phyloP scores from a whole-genome alignment of 2,888 invertebrate species.

The Clanis bilineata region DNA sequence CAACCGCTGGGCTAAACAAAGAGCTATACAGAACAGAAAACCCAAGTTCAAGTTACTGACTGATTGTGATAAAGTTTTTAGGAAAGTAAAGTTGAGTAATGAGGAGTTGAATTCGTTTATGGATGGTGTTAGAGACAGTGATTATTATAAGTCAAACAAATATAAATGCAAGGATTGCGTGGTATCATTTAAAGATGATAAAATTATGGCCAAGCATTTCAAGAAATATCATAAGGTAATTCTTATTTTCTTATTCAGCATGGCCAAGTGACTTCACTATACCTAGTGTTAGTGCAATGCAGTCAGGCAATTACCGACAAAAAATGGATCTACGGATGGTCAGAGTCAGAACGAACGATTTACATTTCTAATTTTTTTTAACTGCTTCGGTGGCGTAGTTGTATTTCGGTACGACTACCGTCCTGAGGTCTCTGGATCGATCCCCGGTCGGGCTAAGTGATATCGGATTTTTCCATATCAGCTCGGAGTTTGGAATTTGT shows the following conservation, averaged over 20 bases:
- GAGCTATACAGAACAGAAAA: conserved; percentile 38
- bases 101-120: conserved; percentile 25
- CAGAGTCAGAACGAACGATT: no score
- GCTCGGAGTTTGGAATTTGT: no score
- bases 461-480: no score
- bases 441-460: no score
- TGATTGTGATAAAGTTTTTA: conserved; percentile 29
- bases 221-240: conserved; percentile 28
- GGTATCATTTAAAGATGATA: conserved; percentile 26
- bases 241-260: neutral
- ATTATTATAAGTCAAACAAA: conserved; percentile 28
- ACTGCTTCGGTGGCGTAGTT: no score
- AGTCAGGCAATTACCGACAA: no score
- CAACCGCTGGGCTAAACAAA: conserved; percentile 42
- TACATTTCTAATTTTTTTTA: no score
- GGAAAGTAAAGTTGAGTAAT: conserved; percentile 25
- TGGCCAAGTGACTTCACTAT: no score
- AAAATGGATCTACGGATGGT: no score
- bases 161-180: conserved; percentile 37
- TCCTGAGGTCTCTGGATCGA: no score
- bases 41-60: conserved; percentile 43
- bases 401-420: no score
- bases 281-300: no score
- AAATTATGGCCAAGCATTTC: conserved; percentile 26
- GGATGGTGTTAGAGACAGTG: conserved; percentile 26